Conservation (phyloP, 2,888 invertebrate species). For the Notodonta dromedarius region DNA sequence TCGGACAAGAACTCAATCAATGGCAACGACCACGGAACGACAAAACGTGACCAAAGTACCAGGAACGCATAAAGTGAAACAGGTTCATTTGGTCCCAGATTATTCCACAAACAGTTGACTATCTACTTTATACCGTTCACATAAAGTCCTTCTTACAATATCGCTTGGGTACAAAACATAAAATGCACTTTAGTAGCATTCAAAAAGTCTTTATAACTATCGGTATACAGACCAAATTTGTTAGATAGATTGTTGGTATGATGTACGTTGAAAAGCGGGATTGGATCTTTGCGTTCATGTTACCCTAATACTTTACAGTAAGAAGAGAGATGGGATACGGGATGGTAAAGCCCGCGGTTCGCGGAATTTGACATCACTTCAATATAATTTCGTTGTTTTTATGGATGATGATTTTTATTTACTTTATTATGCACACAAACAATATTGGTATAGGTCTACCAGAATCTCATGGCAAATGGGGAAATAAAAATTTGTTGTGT, state of each 20-base stretch:
- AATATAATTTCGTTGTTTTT: neutral
- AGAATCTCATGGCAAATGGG: no score
- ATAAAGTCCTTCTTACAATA: constrained; percentile 18
- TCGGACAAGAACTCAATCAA: constrained; percentile 23
- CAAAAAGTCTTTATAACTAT: constrained; percentile 16
- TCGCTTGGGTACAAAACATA: neutral
- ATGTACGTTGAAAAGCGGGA: neutral
- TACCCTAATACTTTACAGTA: constrained; percentile 52
- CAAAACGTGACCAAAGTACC: constrained; percentile 56
- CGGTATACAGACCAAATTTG: constrained; percentile 7
- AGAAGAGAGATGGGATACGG: constrained; percentile 59
- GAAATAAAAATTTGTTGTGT: no score
- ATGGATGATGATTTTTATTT: neutral
- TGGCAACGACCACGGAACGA: constrained; percentile 53
- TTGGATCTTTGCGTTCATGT: constrained; percentile 34
- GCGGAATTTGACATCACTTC: neutral
- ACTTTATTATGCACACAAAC: no score
- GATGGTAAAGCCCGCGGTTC: constrained; percentile 24
- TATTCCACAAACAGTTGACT: constrained; percentile 16
- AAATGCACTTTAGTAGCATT: neutral
- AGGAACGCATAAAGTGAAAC: constrained; percentile 42
- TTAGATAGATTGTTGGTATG: neutral
- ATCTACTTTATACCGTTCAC: constrained; percentile 8
- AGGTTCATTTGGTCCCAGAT: constrained; percentile 9
- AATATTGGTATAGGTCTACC: no score